Percentiles rank a stretch among this genome's conserved stretches.
Evolutionary conservation across 1,140 invertebrate species (phyloP).

Genomic region (Orussus abietinus): DNA sequence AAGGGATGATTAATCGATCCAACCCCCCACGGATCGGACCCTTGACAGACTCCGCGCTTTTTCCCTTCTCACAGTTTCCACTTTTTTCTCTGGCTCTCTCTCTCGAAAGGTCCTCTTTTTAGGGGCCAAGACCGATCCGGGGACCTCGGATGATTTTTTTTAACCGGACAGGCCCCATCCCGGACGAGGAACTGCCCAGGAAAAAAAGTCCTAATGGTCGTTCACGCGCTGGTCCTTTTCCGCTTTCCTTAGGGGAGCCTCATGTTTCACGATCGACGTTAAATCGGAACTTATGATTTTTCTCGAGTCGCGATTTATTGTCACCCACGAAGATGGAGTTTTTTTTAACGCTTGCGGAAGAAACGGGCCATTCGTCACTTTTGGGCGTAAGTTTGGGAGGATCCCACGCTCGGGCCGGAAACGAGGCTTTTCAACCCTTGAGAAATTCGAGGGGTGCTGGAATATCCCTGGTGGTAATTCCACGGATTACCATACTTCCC

Average conservation of each 20-base stretch:
- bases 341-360: background rate
- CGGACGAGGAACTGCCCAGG: no score
- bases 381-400: no score
- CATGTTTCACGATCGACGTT: no score
- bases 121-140: no score
- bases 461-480: conserved; percentile 13
- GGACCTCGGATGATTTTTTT: no score
- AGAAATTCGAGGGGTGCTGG: conserved; percentile 1
- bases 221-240: background rate
- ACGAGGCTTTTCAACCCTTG: conserved; percentile 23
- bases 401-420: conserved; percentile 18
- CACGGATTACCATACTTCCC: conserved; percentile 20
- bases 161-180: no score
- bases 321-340: background rate
- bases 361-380: no score
- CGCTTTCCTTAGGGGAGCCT: background rate
- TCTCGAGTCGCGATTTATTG: background rate
- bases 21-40: conserved; percentile 19
- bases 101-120: no score
- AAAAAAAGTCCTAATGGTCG: background rate
- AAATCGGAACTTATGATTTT: background rate
- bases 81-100: conserved; percentile 16
- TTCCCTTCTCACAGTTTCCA: conserved; percentile 22
- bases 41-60: conserved; percentile 26
- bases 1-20: conserved; percentile 49